Evolutionary conservation across 2,113 vertebrate species (phyloP), one percentile per base, ranked within the genome.

Genomic region (Tupaia chinensis): DNA sequence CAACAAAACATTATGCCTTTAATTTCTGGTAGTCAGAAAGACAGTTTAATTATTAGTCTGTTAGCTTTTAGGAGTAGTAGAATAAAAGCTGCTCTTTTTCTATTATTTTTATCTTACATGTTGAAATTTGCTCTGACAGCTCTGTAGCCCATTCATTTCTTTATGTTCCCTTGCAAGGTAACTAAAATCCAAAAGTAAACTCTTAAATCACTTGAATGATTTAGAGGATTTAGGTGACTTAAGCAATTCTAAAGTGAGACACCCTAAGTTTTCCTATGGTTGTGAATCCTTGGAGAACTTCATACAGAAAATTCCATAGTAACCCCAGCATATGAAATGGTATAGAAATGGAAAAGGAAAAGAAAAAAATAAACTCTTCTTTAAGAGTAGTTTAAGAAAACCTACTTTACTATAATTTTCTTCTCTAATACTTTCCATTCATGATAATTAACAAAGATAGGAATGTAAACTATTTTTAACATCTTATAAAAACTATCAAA

Each of bases 161-260:
- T 70, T 27, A 68, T 60, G 87, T 17, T 69, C 14, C 58, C 32
- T 34, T 22, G 44, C 9, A 74, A 81, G 11, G 23, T 19, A 83
- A 83, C n/a, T 61, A n/a, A 66, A 96, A 63, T 25, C 2, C 53
- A 66, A 89, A 96, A 91, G 54, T n/a, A 91, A 94, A 65, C 34
- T 77, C 44, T 84, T 89, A 68, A 77, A 61, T 76, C 32, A 69
- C 63, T 80, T 73, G 68, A 63, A 85, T 92, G 19, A 87, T 65
- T 91, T 92, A 69, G 23, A 87, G 32, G 73, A 95, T 8, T 73
- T 60, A 60, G 56, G 32, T 89, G 69, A 85, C 58, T 93, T 81
- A 32, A 68, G 32, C 76, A 44, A 92, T 80, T 95, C 93, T 82
- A 92, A 91, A 86, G 32, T 12, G 27, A 82, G 86, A 79, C 5